Evolutionary conservation across 2,888 invertebrate species (phyloP).

Genomic region (Isoperla grammatica): DNA sequence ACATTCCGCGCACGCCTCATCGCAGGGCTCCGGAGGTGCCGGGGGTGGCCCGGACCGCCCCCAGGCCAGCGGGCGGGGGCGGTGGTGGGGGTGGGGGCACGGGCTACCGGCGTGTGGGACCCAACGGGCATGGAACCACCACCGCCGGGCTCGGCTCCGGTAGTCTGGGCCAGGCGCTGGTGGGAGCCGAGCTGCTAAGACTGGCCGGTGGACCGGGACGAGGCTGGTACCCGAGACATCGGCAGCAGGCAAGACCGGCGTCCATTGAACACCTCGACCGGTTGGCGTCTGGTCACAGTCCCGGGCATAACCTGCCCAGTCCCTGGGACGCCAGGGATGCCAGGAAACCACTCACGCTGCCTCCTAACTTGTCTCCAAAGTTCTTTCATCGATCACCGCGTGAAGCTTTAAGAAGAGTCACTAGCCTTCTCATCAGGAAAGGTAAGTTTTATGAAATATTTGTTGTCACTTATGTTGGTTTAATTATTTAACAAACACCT

Average conservation of each 20-base stretch:
- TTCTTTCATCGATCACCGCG: slow-evolving; percentile 85
- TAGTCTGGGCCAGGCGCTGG: slow-evolving; percentile 47
- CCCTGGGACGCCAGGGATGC: slow-evolving; percentile 43
- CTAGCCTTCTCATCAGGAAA: slow-evolving; percentile 81
- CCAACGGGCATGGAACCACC: slow-evolving; percentile 29
- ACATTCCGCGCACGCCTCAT: slow-evolving; percentile 77
- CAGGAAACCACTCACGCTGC: slow-evolving; percentile 78
- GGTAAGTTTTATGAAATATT: too few species aligned
- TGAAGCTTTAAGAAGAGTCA: slow-evolving; percentile 80
- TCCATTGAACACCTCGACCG: slow-evolving; percentile 82
- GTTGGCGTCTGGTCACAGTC: slow-evolving; percentile 51
- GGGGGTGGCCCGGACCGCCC: slow-evolving; percentile 51
- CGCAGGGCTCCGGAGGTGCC: slow-evolving; percentile 57
- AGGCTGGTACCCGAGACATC: slow-evolving; percentile 57
- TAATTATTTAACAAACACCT: too few species aligned
- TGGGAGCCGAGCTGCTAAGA: slow-evolving; percentile 73
- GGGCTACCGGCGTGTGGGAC: slow-evolving; percentile 31
- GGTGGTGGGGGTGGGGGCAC: slow-evolving; percentile 37
- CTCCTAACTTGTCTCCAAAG: slow-evolving; percentile 82
- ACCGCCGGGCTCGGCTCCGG: slow-evolving; percentile 40
- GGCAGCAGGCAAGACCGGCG: slow-evolving; percentile 57
- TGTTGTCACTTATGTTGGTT: too few species aligned
- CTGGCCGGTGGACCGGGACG: slow-evolving; percentile 75
- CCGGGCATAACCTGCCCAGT: slow-evolving; percentile 31
- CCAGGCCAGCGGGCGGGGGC: slow-evolving; percentile 51